These are phyloP conservation scores for Sesamia nonagrioides DNA, from an alignment of 1,140 invertebrate genomes.

Conservation along the genomic window DNA sequence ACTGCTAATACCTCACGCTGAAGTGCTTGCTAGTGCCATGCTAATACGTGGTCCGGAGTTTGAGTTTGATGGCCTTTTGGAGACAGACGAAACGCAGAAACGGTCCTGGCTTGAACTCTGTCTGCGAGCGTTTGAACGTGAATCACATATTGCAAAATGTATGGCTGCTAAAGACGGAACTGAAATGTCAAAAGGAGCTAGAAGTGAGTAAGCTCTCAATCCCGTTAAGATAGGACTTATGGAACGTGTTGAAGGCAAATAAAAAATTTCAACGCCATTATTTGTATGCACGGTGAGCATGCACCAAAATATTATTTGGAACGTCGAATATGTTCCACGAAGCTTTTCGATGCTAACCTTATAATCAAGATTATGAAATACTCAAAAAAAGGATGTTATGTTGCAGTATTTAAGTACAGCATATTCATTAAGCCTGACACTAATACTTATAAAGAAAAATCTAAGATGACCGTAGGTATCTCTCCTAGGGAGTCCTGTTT, in stretches of 20 bases:
- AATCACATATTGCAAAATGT: not conserved
- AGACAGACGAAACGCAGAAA: constrained; percentile 12
- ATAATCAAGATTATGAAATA: too few species aligned
- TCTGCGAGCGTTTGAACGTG: not conserved
- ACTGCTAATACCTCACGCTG: constrained; percentile 60
- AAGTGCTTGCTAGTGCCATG: constrained; percentile 44
- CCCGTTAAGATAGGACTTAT: not conserved
- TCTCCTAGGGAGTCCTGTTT: too few species aligned
- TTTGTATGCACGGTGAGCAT: too few species aligned
- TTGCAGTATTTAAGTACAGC: too few species aligned
- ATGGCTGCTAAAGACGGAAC: not conserved
- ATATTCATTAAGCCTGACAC: too few species aligned
- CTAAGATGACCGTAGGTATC: too few species aligned
- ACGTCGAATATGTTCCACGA: too few species aligned
- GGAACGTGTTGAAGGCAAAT: not conserved
- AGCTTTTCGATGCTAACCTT: too few species aligned
- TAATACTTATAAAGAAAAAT: too few species aligned
- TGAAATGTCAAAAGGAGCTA: not conserved
- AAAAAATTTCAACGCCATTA: not conserved
- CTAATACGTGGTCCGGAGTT: constrained; percentile 56
- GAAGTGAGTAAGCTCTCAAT: not conserved
- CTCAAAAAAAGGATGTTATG: too few species aligned
- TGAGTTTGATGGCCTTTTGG: constrained; percentile 33
- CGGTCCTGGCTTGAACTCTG: not conserved
- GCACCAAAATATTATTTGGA: too few species aligned